phyloP scores from a whole-genome alignment of 2,888 invertebrate genomes.

The Dione juno region DNA sequence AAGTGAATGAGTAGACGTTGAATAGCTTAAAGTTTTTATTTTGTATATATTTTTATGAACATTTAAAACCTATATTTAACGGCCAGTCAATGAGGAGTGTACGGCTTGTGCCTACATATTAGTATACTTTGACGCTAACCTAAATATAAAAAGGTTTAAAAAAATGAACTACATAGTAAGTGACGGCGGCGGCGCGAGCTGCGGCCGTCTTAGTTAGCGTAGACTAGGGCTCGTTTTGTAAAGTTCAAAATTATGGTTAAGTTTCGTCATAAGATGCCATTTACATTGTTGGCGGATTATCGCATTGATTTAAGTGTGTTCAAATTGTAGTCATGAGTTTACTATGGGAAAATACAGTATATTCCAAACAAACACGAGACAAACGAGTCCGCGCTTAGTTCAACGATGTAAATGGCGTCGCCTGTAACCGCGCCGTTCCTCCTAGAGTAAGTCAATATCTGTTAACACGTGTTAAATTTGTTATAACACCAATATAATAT shows the following conservation, averaged over 20 bases:
- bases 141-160: conserved; percentile 25
- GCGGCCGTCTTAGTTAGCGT: not conserved
- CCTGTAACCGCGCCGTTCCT: conserved; percentile 27
- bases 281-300: not conserved
- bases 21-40: conserved; percentile 13
- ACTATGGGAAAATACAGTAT: too few relatives aligned
- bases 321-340: too few relatives aligned
- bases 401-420: conserved; percentile 5
- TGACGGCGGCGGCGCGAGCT: conserved; percentile 19
- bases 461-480: conserved; percentile 13
- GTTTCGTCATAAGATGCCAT: conserved; percentile 1
- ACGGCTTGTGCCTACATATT: conserved; percentile 9
- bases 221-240: conserved; percentile 19
- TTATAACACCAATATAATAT: conserved; percentile 26
- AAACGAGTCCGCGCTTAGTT: too few relatives aligned
- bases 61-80: not conserved
- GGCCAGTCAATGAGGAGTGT: not conserved
- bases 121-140: conserved; percentile 32
- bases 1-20: not conserved
- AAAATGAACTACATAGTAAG: conserved; percentile 2
- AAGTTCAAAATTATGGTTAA: conserved; percentile 27
- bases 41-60: not conserved
- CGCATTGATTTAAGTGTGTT: too few relatives aligned
- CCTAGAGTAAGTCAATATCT: conserved; percentile 24
- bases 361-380: too few relatives aligned